These are phyloP conservation scores for Bursaphelenchus mucronatus DNA, from an alignment of 1,140 invertebrate genomes.

Conservation along the genomic window DNA sequence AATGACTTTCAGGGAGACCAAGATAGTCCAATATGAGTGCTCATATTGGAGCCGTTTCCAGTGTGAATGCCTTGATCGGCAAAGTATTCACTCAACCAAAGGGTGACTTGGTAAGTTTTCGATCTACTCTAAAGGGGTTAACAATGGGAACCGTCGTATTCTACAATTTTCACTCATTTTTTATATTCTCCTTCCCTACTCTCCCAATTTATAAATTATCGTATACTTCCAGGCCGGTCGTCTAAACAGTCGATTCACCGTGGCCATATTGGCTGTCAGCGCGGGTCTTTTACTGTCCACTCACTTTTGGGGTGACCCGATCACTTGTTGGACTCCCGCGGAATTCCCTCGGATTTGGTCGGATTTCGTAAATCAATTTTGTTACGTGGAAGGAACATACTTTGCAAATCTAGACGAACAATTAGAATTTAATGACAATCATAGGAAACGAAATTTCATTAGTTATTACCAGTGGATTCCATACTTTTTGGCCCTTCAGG, in stretches of 20 bases:
- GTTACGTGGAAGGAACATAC: conserved; percentile 59
- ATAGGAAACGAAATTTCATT: conserved; percentile 42
- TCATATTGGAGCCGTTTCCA: conserved; percentile 55
- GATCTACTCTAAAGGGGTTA: too few species aligned
- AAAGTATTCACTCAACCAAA: conserved; percentile 59
- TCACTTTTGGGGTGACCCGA: conserved; percentile 61
- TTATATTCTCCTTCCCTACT: background rate
- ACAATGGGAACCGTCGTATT: too few species aligned
- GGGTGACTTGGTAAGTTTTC: conserved; percentile 57
- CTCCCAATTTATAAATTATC: conserved; percentile 9
- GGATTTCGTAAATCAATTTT: conserved; percentile 60
- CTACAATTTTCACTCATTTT: too few species aligned
- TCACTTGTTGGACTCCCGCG: conserved; percentile 60
- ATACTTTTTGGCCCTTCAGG: conserved; percentile 56
- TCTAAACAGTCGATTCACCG: conserved; percentile 54
- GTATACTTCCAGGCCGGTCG: conserved; percentile 53
- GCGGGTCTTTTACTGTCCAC: conserved; percentile 50
- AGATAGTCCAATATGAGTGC: conserved; percentile 26
- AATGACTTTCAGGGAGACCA: too few species aligned
- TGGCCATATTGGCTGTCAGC: conserved; percentile 49
- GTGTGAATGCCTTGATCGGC: conserved; percentile 54
- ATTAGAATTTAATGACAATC: conserved; percentile 47
- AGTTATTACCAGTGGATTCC: conserved; percentile 61
- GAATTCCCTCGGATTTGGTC: conserved; percentile 56
- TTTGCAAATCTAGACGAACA: conserved; percentile 50